Evolutionary conservation across 2,113 vertebrate species (phyloP), one percentile per base, ranked within the genome.

Genomic region (Gyps fulvus): DNA sequence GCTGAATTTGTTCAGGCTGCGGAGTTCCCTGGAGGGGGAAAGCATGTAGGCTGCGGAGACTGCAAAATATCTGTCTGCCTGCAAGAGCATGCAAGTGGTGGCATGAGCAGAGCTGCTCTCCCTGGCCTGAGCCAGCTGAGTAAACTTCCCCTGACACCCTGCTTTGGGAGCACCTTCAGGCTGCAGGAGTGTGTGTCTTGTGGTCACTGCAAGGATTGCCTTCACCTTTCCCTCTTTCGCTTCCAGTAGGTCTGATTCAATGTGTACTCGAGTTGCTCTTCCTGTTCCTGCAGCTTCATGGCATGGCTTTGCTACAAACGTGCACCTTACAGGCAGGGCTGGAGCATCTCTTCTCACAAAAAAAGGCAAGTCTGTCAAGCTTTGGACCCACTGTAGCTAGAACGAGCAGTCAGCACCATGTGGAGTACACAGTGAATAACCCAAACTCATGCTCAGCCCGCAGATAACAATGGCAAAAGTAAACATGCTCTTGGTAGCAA

Each of bases 41-140:
- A 25, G 34, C 16, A 4, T 9, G 11, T 1, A 3, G 19, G 71
- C 49, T 81, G 36, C 1, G 2, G 72, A 74, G 47, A 4, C 0
- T 11, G 42, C 1, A 3, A 63, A 31, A 14, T 12, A 15, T 16
- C 55, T 17, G 32, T 16, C 36, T 58, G 58, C 27, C 31, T 2
- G 4, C 10, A 3, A 9, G 22, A 62, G 18, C 17, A 2, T 6
- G 17, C 16, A 6, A 31, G 52, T 3, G 61, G 38, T 31, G 62
- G 29, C 25, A 1, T 4, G 12, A n/a, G 52, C 43, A 8, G 52
- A 70, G 43, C 65, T 43, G 38, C 55, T 38, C 9, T 69, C 72
- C 40, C 27, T 34, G 38, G 45, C 67, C 72, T 31, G 43, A 34
- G 74, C 16, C 42, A 16, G 26, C 50, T 52, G 21, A 19, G 36